Conservation (phyloP, 2,113 vertebrate genomes). For the Leuciscus idus region DNA sequence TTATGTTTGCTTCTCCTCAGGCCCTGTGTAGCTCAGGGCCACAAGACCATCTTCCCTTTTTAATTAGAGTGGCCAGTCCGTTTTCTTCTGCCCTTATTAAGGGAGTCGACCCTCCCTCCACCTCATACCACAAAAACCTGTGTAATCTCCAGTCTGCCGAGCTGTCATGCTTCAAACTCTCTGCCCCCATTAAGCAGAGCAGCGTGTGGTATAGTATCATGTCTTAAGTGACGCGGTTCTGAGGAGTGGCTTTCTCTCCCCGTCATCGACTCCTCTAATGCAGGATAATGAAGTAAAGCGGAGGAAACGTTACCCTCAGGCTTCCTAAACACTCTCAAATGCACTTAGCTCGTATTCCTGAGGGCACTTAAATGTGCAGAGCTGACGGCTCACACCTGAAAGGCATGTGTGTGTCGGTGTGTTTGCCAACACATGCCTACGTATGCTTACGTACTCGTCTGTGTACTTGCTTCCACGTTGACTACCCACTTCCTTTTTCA, state of each 20-base stretch:
- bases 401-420: constrained; percentile 45
- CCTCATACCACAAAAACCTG: constrained; percentile 52
- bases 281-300: constrained; percentile 71
- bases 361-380: constrained; percentile 28
- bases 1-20: constrained; percentile 41
- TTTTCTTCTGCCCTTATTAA: constrained; percentile 49
- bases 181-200: constrained; percentile 65
- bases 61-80: constrained; percentile 44
- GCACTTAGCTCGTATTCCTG: constrained; percentile 64
- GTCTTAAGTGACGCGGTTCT: constrained; percentile 68
- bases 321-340: constrained; percentile 72
- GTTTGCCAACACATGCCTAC: constrained; percentile 17
- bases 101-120: constrained; percentile 31
- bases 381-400: constrained; percentile 6
- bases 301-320: constrained; percentile 66
- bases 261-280: constrained; percentile 62
- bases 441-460: neutral
- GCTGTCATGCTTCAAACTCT: constrained; percentile 52
- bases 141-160: constrained; percentile 63
- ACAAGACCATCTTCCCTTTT: constrained; percentile 51
- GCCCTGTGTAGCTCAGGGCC: constrained; percentile 25
- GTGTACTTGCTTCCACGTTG: neutral
- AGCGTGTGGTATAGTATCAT: constrained; percentile 68
- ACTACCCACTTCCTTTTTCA: constrained; percentile 37
- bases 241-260: constrained; percentile 26